These are phyloP conservation scores for Saturnia pavonia DNA, from an alignment of 2,888 invertebrate species.

Conservation along the genomic window DNA sequence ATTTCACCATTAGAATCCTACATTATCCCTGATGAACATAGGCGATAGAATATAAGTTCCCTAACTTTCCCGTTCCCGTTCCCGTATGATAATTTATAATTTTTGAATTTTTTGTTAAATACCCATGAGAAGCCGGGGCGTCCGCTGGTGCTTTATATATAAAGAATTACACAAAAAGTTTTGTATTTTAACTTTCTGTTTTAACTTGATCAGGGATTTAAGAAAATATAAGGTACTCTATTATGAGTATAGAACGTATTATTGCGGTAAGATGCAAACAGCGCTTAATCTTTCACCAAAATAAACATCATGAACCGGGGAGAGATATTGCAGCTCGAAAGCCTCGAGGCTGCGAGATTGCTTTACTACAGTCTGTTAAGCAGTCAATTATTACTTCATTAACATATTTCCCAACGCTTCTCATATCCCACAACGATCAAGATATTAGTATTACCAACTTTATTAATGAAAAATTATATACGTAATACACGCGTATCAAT, in stretches of 20 bases:
- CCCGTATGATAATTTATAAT: no score
- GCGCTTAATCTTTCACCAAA: conserved; percentile 21
- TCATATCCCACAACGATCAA: neutral
- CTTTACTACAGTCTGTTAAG: conserved; percentile 26
- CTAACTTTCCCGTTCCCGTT: no score
- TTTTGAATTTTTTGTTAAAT: no score
- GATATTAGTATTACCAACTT: neutral
- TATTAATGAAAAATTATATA: neutral
- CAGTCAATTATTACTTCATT: conserved; percentile 47
- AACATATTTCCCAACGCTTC: conserved; percentile 35
- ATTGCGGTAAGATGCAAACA: conserved; percentile 19
- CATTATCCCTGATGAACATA: no score
- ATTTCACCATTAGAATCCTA: no score
- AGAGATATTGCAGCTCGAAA: conserved; percentile 29
- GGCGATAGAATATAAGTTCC: no score
- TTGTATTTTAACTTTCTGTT: no score
- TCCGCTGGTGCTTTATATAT: no score
- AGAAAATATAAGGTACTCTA: neutral
- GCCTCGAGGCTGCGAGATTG: conserved; percentile 27
- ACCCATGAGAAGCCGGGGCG: no score
- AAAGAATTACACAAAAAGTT: no score
- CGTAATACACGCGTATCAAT: neutral
- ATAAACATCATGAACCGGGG: conserved; percentile 28
- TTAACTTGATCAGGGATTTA: neutral
- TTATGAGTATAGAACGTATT: conserved; percentile 3